Percentiles rank a stretch among this genome's conserved stretches.
phyloP scores from a whole-genome alignment of 2,113 vertebrate species.

The Formicarius rufipectus region DNA sequence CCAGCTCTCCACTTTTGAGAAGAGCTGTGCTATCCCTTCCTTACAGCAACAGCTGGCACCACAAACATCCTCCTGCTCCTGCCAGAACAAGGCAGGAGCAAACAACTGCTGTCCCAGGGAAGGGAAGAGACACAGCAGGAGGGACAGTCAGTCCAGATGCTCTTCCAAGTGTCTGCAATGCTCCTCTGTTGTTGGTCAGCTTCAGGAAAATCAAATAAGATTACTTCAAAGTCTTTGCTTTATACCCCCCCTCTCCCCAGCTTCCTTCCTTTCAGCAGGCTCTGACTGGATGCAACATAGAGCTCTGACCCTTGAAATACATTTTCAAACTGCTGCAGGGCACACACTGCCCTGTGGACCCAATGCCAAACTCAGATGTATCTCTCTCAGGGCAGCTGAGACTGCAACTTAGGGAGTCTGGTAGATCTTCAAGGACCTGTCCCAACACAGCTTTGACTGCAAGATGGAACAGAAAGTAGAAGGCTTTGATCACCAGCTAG shows the following conservation, averaged over 20 bases:
- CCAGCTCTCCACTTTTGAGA: not conserved
- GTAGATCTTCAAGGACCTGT: not conserved
- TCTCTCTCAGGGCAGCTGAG: not conserved
- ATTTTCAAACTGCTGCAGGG: not conserved
- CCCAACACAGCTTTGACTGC: not conserved
- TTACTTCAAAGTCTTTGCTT: not conserved
- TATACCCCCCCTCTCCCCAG: not conserved
- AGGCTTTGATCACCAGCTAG: not conserved
- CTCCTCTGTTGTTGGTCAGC: not conserved
- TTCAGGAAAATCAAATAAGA: not conserved
- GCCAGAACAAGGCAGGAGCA: not conserved
- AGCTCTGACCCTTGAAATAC: not conserved
- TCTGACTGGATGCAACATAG: not conserved
- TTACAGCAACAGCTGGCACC: not conserved
- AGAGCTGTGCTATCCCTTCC: not conserved
- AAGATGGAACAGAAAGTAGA: not conserved
- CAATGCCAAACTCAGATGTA: not conserved
- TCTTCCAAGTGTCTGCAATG: not conserved
- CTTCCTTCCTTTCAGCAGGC: not conserved
- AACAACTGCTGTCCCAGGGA: not conserved
- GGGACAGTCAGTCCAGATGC: rapidly evolving
- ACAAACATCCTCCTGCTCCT: not conserved
- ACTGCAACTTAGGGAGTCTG: rapidly evolving
- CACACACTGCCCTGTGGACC: rapidly evolving
- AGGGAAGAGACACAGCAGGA: not conserved